phyloP scores from a whole-genome alignment of 1,140 invertebrate genomes.

The Pollicipes pollicipes region DNA sequence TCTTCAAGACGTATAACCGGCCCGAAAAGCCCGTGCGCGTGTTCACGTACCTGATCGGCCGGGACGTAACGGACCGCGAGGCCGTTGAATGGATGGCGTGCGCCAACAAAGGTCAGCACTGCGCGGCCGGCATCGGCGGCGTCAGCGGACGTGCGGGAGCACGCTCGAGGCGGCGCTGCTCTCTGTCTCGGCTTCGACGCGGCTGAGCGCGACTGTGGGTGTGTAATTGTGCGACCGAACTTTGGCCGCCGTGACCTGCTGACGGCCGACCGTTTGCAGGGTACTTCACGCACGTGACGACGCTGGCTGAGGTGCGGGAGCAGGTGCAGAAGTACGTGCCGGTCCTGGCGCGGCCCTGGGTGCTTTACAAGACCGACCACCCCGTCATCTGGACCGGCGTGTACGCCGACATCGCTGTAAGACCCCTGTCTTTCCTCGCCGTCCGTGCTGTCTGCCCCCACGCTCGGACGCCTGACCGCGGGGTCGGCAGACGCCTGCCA shows the following conservation, averaged over 20 bases:
- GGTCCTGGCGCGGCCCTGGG: slow-evolving; percentile 70
- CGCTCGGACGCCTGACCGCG: too few species aligned
- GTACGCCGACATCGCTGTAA: slow-evolving; percentile 74
- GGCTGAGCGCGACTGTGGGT: too few species aligned
- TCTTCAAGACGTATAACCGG: slow-evolving; percentile 79
- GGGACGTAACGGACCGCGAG: slow-evolving; percentile 74
- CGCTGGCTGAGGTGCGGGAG: slow-evolving; percentile 74
- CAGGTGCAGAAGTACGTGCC: slow-evolving; percentile 81
- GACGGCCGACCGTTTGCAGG: slow-evolving; percentile 40
- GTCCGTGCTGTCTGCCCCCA: too few species aligned
- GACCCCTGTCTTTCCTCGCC: slow-evolving; percentile 14
- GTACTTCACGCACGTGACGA: slow-evolving; percentile 82
- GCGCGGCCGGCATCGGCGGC: too few species aligned
- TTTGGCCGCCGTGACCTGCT: too few species aligned
- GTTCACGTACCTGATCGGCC: slow-evolving; percentile 93
- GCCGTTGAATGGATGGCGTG: slow-evolving; percentile 97
- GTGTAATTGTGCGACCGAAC: too few species aligned
- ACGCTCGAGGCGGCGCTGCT: too few species aligned
- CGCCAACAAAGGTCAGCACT: slow-evolving; percentile 63
- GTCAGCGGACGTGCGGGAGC: too few species aligned
- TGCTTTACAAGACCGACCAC: slow-evolving; percentile 52
- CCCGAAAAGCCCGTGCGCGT: slow-evolving; percentile 69
- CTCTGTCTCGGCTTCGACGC: too few species aligned
- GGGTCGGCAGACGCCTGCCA: too few species aligned
- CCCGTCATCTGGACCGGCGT: slow-evolving; percentile 77